Base-by-base conservation (phyloP, 2,113 vertebrate genomes). In the Dicaeum eximium region DNA sequence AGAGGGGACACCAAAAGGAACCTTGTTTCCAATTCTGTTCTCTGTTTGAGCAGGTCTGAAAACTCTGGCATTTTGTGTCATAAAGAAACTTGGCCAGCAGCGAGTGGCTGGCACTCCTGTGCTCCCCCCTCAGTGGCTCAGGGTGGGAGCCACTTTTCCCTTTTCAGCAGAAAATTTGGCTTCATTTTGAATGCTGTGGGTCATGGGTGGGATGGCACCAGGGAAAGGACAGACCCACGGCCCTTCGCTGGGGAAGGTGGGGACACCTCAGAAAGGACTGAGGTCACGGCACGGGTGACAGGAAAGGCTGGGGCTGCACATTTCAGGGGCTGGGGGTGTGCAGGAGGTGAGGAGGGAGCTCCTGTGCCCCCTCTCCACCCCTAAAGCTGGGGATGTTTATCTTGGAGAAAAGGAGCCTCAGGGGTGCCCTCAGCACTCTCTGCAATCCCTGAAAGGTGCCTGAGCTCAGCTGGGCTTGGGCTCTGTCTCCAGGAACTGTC, bases 201-300 rank as follows among this genome's bases (percentile, higher is more conserved):
- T 38, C 16, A 2, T 0, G 48, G 30, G 28, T 4, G 5, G 75
- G 75, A 38, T 17, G 15, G 45, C 22, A 15, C 1, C 4, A 35
- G 44, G 30, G 20, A 30, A 16, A 23, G 40, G 40, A 45, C 31
- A 1, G 4, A 20, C 19, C n/a, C 45, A 60, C 69, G 16, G 28
- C 28, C 12, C 48, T n/a, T 64, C 10, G 24, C 24, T 31, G 7
- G 27, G 47, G 19, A 6, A 1, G 50, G 38, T 3, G 4, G 21
- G 47, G 31, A 65, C 38, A 22, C 4, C 65, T 14, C 75, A 27
- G 40, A 4, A 4, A n/a, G 67, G 28, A 28, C 31, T 10, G 51
- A 19, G 48, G 10, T 33, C 18, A 37, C 6, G 1, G 15, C 3
- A 1, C 2, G 8, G 31, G 24, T 38, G n/a, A 5, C 35, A n/a